Percentiles rank a stretch among this genome's conserved stretches.
phyloP scores from a whole-genome alignment of 2,113 vertebrate genomes.

The Galeopterus variegatus region DNA sequence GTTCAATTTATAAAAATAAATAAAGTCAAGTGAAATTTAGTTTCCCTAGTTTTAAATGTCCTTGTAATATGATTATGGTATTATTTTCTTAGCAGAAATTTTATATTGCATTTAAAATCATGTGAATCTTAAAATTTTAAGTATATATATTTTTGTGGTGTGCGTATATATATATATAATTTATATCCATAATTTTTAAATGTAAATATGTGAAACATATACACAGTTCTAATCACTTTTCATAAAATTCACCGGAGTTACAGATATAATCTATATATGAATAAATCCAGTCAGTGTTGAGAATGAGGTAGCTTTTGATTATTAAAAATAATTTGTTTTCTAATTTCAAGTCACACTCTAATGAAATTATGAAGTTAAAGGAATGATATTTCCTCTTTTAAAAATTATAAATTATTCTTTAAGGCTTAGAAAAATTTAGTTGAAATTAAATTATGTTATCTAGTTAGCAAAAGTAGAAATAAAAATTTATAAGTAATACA shows the following conservation, averaged over 20 bases:
- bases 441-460: neutral
- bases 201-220: neutral
- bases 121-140: neutral
- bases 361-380: neutral
- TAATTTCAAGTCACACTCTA: neutral
- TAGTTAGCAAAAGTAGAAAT: neutral
- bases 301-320: neutral
- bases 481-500: neutral
- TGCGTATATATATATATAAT: too few species aligned
- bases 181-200: neutral
- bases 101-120: neutral
- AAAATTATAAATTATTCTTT: neutral
- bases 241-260: neutral
- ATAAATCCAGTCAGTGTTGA: neutral
- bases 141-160: too few species aligned
- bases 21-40: neutral
- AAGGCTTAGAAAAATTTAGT: neutral
- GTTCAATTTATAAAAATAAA: neutral
- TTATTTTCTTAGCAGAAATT: neutral
- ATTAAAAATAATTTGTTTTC: conserved; percentile 11
- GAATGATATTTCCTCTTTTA: neutral
- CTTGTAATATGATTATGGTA: neutral
- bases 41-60: neutral
- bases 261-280: neutral
- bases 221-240: neutral